Base-by-base conservation (phyloP, 2,797 vertebrate genomes). In the Syngnathus acus region DNA sequence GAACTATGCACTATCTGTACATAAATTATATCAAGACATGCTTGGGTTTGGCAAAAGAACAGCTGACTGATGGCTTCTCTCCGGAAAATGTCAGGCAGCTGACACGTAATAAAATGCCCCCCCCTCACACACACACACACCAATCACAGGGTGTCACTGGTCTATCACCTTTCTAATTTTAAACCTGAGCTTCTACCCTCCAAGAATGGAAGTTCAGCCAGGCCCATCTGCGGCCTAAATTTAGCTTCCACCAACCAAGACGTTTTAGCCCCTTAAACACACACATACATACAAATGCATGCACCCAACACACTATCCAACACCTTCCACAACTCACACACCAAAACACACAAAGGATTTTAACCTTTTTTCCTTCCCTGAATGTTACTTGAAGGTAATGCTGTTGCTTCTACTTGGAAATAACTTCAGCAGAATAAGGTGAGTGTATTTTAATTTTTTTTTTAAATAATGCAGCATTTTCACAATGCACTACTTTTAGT, bases 181-280 rank as follows among this genome's bases (percentile, higher is more conserved):
- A 94, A 91, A 82, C 80, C 73, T 47, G 79, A 66, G 79, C 80
- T 71, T 72, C 70, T 75, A 71, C 81, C 81, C 80, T 91, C 94
- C 94, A 90, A 94, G 93, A 94, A 95, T 94, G 94, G 92, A 94
- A 94, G 90, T 93, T 82, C 83, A 83, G 88, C 86, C 91, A 86
- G 93, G 88, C 91, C 92, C 91, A 91, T 89, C 73, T 80, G 79
- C 84, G 87, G 84, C 84, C 94, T 96, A 97, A 94, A 94, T 91
- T 95, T 97, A 97, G 92, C 84, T 83, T 73, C 84, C 74, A 26
- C 62, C 58, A 19, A 53, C 74, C 73, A 59, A 50, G 68, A 73
- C 74, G 69, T 68, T 59, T 67, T 66, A 32, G 62, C 71, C 82
- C 73, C 70, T 77, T 0, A 62, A 40, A 65, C 68, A 67, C 48